Percentiles rank a stretch among this genome's conserved stretches.
phyloP scores from a whole-genome alignment of 2,113 vertebrate species.

The Uria lomvia region DNA sequence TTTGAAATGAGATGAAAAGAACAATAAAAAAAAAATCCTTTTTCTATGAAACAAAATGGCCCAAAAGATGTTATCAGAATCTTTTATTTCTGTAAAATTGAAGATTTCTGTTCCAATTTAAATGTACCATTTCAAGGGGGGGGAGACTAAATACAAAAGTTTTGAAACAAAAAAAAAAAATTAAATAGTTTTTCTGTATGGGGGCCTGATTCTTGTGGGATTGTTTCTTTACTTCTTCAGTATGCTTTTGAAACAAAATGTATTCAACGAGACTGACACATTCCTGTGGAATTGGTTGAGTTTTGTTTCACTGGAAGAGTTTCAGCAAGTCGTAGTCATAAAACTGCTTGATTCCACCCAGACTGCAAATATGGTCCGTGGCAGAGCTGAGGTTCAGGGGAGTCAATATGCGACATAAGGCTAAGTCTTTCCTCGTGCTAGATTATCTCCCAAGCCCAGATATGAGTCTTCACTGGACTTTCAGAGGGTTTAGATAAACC shows the following conservation, averaged over 20 bases:
- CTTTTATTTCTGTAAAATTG: background rate
- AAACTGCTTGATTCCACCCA: background rate
- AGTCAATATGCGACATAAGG: background rate
- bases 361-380: background rate
- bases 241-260: background rate
- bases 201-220: background rate
- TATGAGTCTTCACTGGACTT: background rate
- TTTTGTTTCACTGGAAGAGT: background rate
- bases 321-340: background rate
- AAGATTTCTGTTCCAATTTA: background rate
- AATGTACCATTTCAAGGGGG: background rate
- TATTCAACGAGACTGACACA: background rate
- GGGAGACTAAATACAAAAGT: background rate
- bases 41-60: background rate
- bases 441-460: background rate
- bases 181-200: background rate
- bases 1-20: slow-evolving; percentile 17
- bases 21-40: background rate
- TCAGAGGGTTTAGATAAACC: background rate
- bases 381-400: background rate
- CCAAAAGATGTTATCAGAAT: background rate
- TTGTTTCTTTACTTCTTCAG: background rate
- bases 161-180: background rate
- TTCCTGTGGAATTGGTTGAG: background rate
- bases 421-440: background rate